Percentiles rank a stretch among this genome's conserved stretches.
Evolutionary conservation across 2,797 vertebrate species (phyloP).

Genomic region (Lepilemur septentrionalis): DNA sequence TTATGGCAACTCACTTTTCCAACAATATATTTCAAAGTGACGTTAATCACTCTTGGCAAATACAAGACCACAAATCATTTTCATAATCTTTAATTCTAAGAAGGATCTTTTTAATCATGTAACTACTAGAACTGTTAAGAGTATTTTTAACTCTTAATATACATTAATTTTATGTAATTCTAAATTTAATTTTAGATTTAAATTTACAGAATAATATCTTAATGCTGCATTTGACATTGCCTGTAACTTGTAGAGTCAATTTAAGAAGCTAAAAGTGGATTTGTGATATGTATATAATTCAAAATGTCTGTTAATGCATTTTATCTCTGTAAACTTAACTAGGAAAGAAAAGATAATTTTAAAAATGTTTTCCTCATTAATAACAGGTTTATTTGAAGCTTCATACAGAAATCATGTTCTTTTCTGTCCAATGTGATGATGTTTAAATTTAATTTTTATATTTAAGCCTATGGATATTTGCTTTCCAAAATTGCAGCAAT

Average conservation of each 20-base stretch:
- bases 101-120: background rate
- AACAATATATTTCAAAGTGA: background rate
- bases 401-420: background rate
- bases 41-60: background rate
- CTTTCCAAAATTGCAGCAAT: background rate
- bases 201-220: background rate
- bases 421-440: background rate
- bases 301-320: background rate
- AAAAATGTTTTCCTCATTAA: background rate
- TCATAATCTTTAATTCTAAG: background rate
- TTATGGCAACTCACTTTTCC: background rate
- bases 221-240: background rate
- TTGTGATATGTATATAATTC: background rate
- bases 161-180: background rate
- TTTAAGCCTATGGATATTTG: background rate
- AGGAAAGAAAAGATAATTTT: background rate
- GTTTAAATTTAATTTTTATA: background rate
- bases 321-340: background rate
- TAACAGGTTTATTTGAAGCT: background rate
- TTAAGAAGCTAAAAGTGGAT: background rate
- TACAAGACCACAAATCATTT: background rate
- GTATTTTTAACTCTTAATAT: background rate
- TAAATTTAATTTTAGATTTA: slow-evolving; percentile 21
- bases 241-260: background rate
- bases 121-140: background rate